Evolutionary conservation across 1,140 invertebrate species (phyloP), one percentile per base, ranked within the genome.

Genomic region (Drosophila melanogaster): DNA sequence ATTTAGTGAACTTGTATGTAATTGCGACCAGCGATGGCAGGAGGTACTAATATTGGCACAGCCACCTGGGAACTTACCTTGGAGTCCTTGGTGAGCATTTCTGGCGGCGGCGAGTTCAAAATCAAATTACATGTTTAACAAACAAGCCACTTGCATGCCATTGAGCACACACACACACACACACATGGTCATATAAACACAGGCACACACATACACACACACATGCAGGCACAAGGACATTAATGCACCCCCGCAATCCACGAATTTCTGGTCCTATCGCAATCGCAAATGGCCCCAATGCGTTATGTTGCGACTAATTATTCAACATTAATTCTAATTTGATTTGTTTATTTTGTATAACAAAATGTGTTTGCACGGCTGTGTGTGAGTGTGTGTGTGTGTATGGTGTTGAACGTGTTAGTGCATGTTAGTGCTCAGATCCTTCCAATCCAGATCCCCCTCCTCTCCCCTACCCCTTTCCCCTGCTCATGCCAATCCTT

Each of bases 241-340:
- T 49, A 38, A 60, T 60, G 57, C 22, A 50, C 17, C 44, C 44
- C 24, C 26, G 4, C 14, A 37, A n/a, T 37, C 66, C 15, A 49
- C 41, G 54, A 38, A 11, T 44, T 26, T 35, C 37, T 24, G 15
- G 19, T 56, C 46, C 53, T 47, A 56, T 49, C 49, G 73, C 62
- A 76, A 66, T 66, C 66, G 66, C 54, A 56, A 77, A 77, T 77
- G 75, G 53, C 65, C 43, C 58, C 75, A 77, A 77, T 76, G 75
- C 73, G 74, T 77, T 77, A 77, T 77, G 75, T 69, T 80, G 57
- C 50, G 59, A 76, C 78, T 80, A 80, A 80, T 80, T 80, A 80
- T 80, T 80, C 78, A 70, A 80, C 71, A 80, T 80, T 80, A 80
- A 80, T 80, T 80, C 77, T 80, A 80, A 80, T 80, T 80, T 80